Percentiles rank a stretch among this genome's conserved stretches.
phyloP scores from a whole-genome alignment of 2,113 vertebrate genomes.

The Corythoichthys haematopterus region DNA sequence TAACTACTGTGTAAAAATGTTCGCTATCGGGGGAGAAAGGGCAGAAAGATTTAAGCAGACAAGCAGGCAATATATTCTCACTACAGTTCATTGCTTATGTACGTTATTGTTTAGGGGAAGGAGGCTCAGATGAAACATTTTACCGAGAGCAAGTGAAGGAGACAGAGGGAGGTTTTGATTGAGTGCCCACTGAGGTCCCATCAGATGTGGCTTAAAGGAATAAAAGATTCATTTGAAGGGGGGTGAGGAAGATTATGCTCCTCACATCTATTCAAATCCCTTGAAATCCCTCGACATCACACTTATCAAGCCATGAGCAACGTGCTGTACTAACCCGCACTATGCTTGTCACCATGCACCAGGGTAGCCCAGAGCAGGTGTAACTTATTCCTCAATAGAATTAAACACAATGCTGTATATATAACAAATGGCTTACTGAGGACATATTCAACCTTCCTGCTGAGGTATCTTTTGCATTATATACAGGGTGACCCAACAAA shows the following conservation, averaged over 20 bases:
- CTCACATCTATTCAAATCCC: conserved; percentile 73
- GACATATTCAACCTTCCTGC: conserved; percentile 10
- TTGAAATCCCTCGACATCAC: conserved; percentile 73
- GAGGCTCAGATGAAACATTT: conserved; percentile 29
- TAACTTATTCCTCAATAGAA: conserved; percentile 40
- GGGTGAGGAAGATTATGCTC: conserved; percentile 70
- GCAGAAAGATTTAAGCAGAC: conserved; percentile 18
- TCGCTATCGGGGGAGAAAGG: conserved; percentile 8
- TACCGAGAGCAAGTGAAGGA: conserved; percentile 34
- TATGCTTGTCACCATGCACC: conserved; percentile 62
- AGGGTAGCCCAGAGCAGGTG: conserved; percentile 42
- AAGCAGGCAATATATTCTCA: conserved; percentile 24
- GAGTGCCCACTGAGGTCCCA: conserved; percentile 65
- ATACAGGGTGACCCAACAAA: not conserved
- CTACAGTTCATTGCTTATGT: conserved; percentile 9
- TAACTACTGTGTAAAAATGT: not conserved
- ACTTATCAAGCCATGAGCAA: conserved; percentile 69
- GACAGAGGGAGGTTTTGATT: conserved; percentile 60
- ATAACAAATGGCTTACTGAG: conserved; percentile 9
- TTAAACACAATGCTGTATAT: conserved; percentile 2
- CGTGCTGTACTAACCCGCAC: conserved; percentile 56
- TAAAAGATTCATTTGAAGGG: conserved; percentile 72
- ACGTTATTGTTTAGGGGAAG: conserved; percentile 36
- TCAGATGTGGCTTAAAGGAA: conserved; percentile 72
- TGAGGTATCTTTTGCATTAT: conserved; percentile 1